Evolutionary conservation across 1,140 invertebrate genomes (phyloP).

Genomic region (Heliconius himera): DNA sequence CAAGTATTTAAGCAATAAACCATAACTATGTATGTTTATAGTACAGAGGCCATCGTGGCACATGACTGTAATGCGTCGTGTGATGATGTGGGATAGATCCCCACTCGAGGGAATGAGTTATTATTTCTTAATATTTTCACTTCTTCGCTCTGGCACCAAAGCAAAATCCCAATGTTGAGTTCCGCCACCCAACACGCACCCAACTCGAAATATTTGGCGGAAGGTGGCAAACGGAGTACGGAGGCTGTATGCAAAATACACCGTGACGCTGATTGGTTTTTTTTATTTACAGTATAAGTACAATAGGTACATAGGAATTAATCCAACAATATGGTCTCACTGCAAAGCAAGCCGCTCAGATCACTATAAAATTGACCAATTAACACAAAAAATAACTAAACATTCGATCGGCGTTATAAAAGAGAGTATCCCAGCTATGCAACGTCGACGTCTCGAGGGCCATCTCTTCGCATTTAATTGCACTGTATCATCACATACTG

Average conservation of each 20-base stretch:
- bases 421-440: slow-evolving; percentile 46
- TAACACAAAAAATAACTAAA: slow-evolving; percentile 42
- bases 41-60: no score
- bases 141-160: no score
- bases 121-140: no score
- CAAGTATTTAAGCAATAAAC: neutral
- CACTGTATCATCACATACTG: slow-evolving; percentile 73
- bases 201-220: no score
- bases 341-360: slow-evolving; percentile 24
- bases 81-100: no score
- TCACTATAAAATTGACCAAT: slow-evolving; percentile 37
- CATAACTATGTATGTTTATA: neutral
- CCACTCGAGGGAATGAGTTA: no score
- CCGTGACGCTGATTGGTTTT: no score
- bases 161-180: no score
- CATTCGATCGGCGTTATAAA: slow-evolving; percentile 38
- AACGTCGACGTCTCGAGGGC: slow-evolving; percentile 40
- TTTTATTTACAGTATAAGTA: neutral
- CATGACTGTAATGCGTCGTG: no score
- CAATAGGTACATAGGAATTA: neutral
- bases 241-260: no score
- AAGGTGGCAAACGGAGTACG: no score
- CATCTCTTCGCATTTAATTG: slow-evolving; percentile 58
- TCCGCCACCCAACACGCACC: no score
- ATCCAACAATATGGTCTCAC: neutral